Percentiles rank a stretch among this genome's conserved stretches.
These are phyloP conservation scores for Euura saliciscinereae DNA, from an alignment of 1,140 invertebrate species.

Conservation along the genomic window DNA sequence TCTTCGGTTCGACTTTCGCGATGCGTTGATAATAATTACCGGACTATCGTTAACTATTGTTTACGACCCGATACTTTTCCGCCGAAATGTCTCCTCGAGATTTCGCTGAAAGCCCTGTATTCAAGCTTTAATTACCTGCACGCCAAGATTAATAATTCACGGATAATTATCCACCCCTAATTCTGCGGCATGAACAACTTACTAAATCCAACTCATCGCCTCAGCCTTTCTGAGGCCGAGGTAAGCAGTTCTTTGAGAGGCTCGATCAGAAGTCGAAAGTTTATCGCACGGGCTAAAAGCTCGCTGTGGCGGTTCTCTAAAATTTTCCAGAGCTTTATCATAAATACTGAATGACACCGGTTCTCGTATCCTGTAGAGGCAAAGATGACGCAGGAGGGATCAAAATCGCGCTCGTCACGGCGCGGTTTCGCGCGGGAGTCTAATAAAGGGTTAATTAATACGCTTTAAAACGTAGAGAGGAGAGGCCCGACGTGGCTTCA, in stretches of 20 bases:
- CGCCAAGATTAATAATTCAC: constrained; percentile 46
- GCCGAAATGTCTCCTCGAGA: too few species aligned
- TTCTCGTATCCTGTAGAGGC: constrained; percentile 7
- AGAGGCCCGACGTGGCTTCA: background rate
- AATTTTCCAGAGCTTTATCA: constrained; percentile 47
- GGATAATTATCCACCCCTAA: constrained; percentile 9
- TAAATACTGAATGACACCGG: constrained; percentile 53
- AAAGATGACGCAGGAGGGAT: constrained; percentile 9
- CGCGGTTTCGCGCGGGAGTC: constrained; percentile 51
- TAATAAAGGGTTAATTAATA: constrained; percentile 61
- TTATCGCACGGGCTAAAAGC: background rate
- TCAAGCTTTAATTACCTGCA: constrained; percentile 12
- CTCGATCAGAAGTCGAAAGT: background rate
- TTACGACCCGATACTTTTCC: background rate
- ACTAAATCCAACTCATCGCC: background rate
- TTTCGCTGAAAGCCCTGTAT: too few species aligned
- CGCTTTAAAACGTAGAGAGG: constrained; percentile 47
- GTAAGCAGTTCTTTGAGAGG: background rate
- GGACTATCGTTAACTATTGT: background rate
- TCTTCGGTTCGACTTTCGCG: too few species aligned
- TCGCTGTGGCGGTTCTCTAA: background rate
- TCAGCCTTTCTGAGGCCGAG: background rate
- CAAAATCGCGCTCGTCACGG: constrained; percentile 52
- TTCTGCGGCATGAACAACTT: background rate
- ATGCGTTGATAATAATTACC: constrained; percentile 3